phyloP scores from a whole-genome alignment of 1,140 invertebrate species.

The Procambarus clarkii region DNA sequence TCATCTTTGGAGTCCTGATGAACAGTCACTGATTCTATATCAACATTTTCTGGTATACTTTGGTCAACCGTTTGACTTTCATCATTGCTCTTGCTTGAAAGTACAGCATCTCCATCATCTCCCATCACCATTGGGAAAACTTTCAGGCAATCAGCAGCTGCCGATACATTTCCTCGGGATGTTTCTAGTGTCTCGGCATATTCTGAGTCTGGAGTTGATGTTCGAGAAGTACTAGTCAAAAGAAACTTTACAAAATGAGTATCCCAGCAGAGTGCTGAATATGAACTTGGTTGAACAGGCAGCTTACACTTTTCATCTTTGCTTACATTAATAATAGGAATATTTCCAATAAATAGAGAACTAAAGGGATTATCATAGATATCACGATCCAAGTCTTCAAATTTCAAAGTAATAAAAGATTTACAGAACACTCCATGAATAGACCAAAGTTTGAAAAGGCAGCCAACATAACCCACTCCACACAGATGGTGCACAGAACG shows the following conservation, averaged over 20 bases:
- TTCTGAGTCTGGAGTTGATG: conserved; percentile 63
- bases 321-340: conserved; percentile 30
- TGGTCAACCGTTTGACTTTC: neutral
- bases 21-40: neutral
- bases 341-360: conserved; percentile 60
- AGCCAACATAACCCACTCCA: conserved; percentile 53
- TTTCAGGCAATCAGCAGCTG: conserved; percentile 61
- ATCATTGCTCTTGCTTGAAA: neutral
- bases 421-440: conserved; percentile 54
- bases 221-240: conserved; percentile 12
- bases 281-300: conserved; percentile 6
- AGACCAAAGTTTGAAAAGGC: conserved; percentile 43
- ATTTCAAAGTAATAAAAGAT: conserved; percentile 45
- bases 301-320: neutral
- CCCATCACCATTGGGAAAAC: conserved; percentile 40
- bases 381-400: conserved; percentile 62
- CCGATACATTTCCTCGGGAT: conserved; percentile 29
- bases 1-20: neutral
- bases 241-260: conserved; percentile 59
- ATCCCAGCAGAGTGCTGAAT: conserved; percentile 50
- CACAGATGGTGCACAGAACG: conserved; percentile 51
- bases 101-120: neutral
- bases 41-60: neutral
- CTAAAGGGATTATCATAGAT: conserved; percentile 59
- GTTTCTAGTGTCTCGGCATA: conserved; percentile 45